phyloP scores from a whole-genome alignment of 2,113 vertebrate species.

The Gopherus evgoodei region DNA sequence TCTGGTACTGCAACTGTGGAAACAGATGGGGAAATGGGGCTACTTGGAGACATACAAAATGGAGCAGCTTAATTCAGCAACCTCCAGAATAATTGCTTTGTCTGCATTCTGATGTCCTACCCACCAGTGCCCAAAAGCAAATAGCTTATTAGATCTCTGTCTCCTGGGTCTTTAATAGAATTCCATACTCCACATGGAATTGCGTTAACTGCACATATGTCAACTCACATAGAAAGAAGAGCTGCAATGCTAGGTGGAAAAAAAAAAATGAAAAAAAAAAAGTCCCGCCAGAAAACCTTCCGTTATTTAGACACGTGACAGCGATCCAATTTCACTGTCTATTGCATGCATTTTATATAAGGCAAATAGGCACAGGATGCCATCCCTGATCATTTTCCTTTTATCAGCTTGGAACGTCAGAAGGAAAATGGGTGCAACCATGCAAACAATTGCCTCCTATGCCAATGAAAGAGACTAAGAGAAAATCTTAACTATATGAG shows the following conservation, averaged over 20 bases:
- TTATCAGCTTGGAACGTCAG: conserved; percentile 14
- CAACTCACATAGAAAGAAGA: conserved; percentile 14
- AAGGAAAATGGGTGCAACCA: neutral
- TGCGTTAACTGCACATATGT: neutral
- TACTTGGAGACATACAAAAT: neutral
- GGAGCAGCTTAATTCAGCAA: neutral
- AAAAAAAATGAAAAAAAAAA: conserved; percentile 33
- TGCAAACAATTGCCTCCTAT: conserved; percentile 1
- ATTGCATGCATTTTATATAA: neutral
- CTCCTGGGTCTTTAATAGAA: neutral
- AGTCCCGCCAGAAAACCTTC: neutral
- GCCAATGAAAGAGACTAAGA: neutral
- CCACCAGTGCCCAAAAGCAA: neutral
- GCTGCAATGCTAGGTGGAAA: neutral
- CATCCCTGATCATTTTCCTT: neutral
- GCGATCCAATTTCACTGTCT: conserved; percentile 34
- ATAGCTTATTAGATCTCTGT: neutral
- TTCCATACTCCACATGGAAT: neutral
- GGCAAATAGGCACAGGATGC: neutral
- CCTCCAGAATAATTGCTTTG: fast-evolving
- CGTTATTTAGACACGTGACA: neutral
- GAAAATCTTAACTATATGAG: neutral
- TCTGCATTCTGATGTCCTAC: neutral
- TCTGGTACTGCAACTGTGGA: neutral
- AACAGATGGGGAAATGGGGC: neutral